phyloP scores from a whole-genome alignment of 2,888 invertebrate genomes.

The Oscheius sp. region DNA sequence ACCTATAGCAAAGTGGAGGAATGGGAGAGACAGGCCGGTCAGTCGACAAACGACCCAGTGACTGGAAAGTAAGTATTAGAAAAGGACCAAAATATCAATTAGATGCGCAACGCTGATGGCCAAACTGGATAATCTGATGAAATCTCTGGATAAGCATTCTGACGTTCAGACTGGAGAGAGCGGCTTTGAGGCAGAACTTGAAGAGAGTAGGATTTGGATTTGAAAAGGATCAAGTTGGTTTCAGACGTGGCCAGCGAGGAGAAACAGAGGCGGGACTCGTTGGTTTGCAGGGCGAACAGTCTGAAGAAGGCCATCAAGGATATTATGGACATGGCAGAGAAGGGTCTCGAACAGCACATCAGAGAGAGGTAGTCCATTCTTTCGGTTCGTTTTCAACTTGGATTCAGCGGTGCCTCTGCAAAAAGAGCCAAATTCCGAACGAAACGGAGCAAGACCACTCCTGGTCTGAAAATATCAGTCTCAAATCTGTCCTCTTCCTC shows the following conservation, averaged over 20 bases:
- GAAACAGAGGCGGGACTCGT: conserved; percentile 76
- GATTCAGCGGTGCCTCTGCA: conserved; percentile 41
- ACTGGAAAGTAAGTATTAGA: conserved; percentile 41
- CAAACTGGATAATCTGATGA: conserved; percentile 83
- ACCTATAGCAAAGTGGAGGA: conserved; percentile 44
- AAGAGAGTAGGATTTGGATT: conserved; percentile 36
- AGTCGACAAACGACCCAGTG: conserved; percentile 41
- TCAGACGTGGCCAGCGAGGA: conserved; percentile 46
- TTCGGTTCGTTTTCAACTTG: not conserved
- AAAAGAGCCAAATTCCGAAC: conserved; percentile 58
- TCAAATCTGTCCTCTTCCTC: conserved; percentile 58
- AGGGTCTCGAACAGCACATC: conserved; percentile 73
- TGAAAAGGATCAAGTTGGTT: not conserved
- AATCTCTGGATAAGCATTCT: conserved; percentile 79
- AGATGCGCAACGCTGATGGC: conserved; percentile 82
- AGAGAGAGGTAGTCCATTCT: conserved; percentile 23
- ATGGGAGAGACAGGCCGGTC: conserved; percentile 37
- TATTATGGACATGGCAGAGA: conserved; percentile 85
- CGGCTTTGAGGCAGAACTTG: conserved; percentile 58
- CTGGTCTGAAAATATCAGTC: conserved; percentile 55
- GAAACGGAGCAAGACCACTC: conserved; percentile 64
- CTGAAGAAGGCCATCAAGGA: conserved; percentile 85
- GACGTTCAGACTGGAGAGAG: conserved; percentile 77
- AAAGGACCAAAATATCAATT: conserved; percentile 22
- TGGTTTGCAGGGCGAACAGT: conserved; percentile 83